Conservation (phyloP, 2,113 vertebrate genomes). For the Ceyx margarethae region DNA sequence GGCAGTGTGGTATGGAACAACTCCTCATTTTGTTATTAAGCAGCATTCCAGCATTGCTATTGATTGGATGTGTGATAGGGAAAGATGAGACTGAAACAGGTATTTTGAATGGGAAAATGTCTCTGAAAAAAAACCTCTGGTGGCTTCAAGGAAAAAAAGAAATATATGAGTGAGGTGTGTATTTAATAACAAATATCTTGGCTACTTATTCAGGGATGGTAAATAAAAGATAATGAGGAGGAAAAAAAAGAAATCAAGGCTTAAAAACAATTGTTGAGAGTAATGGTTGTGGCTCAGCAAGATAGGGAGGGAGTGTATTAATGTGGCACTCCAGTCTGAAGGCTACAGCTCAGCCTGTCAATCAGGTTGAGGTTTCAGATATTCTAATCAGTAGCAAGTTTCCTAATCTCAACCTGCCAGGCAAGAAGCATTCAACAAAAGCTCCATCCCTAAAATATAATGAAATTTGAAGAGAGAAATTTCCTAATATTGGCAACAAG, state of each 20-base stretch:
- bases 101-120: not conserved
- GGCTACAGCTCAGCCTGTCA: not conserved
- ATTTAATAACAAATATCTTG: not conserved
- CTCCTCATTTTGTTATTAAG: slow-evolving; percentile 58
- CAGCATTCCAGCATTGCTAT: slow-evolving; percentile 38
- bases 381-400: slow-evolving; percentile 56
- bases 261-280: not conserved
- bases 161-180: not conserved
- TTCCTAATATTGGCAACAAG: not conserved
- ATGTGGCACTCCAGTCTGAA: not conserved
- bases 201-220: not conserved
- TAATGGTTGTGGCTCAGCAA: not conserved
- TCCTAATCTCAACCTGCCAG: slow-evolving; percentile 61
- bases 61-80: slow-evolving; percentile 17
- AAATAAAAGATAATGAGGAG: not conserved
- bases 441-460: slow-evolving; percentile 31
- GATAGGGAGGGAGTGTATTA: not conserved
- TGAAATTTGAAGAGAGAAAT: not conserved
- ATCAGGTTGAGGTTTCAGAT: slow-evolving; percentile 24
- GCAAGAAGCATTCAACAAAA: slow-evolving; percentile 49
- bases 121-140: not conserved
- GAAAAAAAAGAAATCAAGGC: not conserved
- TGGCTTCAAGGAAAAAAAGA: not conserved
- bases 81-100: not conserved
- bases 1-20: not conserved